Base-by-base conservation (phyloP, 2,888 invertebrate species). In the Heteromyza rotundicornis region DNA sequence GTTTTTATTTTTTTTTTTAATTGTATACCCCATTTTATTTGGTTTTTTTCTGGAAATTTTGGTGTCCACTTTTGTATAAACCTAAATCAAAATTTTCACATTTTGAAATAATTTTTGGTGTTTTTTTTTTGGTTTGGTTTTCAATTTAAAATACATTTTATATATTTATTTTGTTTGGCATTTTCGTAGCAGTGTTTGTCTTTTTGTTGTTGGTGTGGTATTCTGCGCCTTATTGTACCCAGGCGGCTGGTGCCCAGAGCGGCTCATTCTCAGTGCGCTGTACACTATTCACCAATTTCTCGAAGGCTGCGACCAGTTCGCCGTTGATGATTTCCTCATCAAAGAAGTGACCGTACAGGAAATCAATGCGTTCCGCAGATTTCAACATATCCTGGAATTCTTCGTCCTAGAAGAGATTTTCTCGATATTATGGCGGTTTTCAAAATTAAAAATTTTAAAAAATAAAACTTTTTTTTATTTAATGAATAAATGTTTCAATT, bases 301-400 rank as follows among this genome's bases (percentile, higher is more conserved):
- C 91, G 72, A 97, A 92, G 19, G 97, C 94, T 62, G 87, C 86
- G 1, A 92, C 89, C 63, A 98, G 85, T 76, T 97, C 94, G 27
- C 91, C 94, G 79, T 98, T 98, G n/a, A 95, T 87, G 57, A 98
- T 92, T 71, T 90, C 90, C 76, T 93, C 93, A 84, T 98, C 98
- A 81, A 97, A 97, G 82, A 93, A 90, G 82, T 98, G 97, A 1
- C 94, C 92, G 82, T 96, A 97, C 50, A 94, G 87, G 79, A 92
- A 94, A 83, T 96, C 95, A 75, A 98, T 94, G 70, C 94, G 89
- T 59, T 90, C 90, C 20, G 94, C 90, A 59, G 92, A 92, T 74
- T 90, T 89, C 20, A 96, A 85, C 82, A 97, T 96, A 73, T 94
- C 94, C 20, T 88, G 85, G 73, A 96, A 92, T 81, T 97, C 96